A percentile compares a stretch with the other conserved stretches of the same genome.
Evolutionary conservation across 1,140 invertebrate species (phyloP).

Genomic region (Penaeus chinensis): DNA sequence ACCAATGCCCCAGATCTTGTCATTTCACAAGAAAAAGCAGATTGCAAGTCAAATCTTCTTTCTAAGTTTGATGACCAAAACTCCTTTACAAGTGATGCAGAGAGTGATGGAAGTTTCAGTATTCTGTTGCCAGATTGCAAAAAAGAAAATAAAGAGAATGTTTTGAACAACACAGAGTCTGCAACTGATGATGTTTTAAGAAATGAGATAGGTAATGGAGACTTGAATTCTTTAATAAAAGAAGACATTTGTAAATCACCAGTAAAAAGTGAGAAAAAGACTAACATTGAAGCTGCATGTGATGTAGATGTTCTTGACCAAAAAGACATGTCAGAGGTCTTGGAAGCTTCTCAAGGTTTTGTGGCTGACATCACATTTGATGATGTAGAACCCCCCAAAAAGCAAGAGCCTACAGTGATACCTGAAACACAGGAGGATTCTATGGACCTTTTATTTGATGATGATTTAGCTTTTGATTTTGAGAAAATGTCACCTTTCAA

Average conservation of each 20-base stretch:
- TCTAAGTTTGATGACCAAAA: neutral
- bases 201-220: neutral
- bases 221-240: neutral
- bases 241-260: neutral
- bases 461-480: constrained; percentile 32
- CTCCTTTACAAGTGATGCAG: neutral
- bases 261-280: neutral
- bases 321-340: neutral
- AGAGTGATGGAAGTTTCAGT: constrained; percentile 27
- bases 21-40: neutral
- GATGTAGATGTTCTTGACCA: neutral
- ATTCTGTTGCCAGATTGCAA: neutral
- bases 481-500: constrained; percentile 55
- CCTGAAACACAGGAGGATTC: constrained; percentile 1
- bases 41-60: constrained; percentile 23
- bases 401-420: neutral
- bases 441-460: constrained; percentile 28
- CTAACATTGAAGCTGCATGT: neutral
- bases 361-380: neutral
- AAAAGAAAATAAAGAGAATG: neutral
- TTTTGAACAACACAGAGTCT: neutral
- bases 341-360: neutral
- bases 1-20: neutral
- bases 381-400: neutral
- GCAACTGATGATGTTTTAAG: neutral